Evolutionary conservation across 2,797 vertebrate genomes (phyloP).

Genomic region (Gambusia yucatana): DNA sequence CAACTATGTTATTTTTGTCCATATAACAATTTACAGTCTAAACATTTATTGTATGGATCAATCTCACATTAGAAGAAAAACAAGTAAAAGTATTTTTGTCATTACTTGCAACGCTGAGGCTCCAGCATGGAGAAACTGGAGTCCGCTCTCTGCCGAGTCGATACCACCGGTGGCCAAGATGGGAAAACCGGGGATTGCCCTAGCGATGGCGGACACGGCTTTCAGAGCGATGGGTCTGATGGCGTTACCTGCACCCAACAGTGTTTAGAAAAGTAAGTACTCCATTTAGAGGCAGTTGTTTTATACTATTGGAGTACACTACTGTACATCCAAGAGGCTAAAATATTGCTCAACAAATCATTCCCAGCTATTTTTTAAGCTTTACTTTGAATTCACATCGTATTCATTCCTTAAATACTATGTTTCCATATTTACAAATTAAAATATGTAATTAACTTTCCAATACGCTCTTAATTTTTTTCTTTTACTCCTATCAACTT

Average conservation of each 20-base stretch:
- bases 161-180: slow-evolving; percentile 93
- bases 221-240: slow-evolving; percentile 91
- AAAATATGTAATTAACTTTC: neutral
- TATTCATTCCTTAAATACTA: neutral
- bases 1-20: neutral
- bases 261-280: neutral
- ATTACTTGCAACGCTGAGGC: slow-evolving; percentile 92
- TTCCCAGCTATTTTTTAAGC: neutral
- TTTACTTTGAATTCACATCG: neutral
- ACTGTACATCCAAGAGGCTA: neutral
- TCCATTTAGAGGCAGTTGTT: neutral
- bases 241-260: slow-evolving; percentile 84
- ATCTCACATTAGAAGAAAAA: neutral
- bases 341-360: neutral
- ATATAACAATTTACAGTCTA: neutral
- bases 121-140: slow-evolving; percentile 92
- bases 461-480: neutral
- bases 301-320: neutral
- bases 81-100: neutral
- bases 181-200: slow-evolving; percentile 88
- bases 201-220: slow-evolving; percentile 88
- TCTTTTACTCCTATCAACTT: neutral
- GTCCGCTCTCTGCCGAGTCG: slow-evolving; percentile 91
- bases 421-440: neutral
- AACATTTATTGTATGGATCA: neutral